Evolutionary conservation across 2,797 vertebrate species (phyloP).

Genomic region (Hoplostethus atlanticus): DNA sequence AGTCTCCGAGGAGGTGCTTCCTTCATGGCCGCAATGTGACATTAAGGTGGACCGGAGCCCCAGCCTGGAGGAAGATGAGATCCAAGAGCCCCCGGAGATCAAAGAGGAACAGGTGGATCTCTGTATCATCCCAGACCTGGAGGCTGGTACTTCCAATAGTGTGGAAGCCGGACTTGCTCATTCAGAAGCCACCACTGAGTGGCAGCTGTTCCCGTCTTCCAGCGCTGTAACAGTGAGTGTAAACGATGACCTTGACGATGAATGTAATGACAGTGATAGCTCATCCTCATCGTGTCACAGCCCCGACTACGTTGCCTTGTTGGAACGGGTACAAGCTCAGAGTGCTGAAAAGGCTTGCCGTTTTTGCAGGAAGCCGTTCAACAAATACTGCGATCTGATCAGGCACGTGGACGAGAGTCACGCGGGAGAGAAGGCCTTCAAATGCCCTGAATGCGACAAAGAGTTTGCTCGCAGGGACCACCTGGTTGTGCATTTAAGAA

Average conservation of each 20-base stretch:
- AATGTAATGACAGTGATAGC: background rate
- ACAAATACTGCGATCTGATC: slow-evolving; percentile 33
- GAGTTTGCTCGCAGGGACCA: slow-evolving; percentile 32
- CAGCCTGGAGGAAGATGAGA: too few relatives aligned
- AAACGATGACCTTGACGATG: background rate
- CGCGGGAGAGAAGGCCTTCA: slow-evolving; percentile 29
- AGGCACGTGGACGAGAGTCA: slow-evolving; percentile 37
- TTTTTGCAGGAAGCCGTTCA: slow-evolving; percentile 30
- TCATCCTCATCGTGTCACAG: background rate
- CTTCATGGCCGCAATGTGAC: too few relatives aligned
- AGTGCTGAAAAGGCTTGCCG: slow-evolving; percentile 21
- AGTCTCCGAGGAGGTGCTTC: too few relatives aligned
- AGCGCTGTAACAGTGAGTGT: slow-evolving; percentile 10
- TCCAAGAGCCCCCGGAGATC: too few relatives aligned
- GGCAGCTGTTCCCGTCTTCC: background rate
- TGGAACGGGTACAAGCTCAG: background rate
- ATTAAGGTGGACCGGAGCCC: too few relatives aligned
- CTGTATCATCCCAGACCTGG: background rate
- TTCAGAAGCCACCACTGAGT: background rate
- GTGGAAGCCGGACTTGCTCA: background rate
- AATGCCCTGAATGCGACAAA: slow-evolving; percentile 41
- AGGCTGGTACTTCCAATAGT: background rate
- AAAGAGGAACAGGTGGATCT: slow-evolving; percentile 2
- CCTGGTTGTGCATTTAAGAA: slow-evolving; percentile 36
- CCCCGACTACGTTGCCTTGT: accelerated